Percentiles rank a stretch among this genome's conserved stretches.
Evolutionary conservation across 2,797 vertebrate genomes (phyloP).

Genomic region (Poecilia gillii): DNA sequence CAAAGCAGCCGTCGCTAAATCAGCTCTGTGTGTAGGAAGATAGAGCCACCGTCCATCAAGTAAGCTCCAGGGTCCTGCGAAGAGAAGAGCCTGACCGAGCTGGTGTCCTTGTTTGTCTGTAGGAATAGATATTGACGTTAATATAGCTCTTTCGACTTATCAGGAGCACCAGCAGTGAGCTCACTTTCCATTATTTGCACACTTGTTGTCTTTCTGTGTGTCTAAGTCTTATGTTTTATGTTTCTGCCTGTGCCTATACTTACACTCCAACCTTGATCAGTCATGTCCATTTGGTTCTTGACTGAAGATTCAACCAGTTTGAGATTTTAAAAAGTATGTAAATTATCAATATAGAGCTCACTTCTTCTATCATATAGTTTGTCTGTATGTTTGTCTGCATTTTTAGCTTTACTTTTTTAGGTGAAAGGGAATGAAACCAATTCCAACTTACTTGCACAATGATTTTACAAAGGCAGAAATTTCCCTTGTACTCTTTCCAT

Average conservation of each 20-base stretch:
- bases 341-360: neutral
- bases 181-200: constrained; percentile 44
- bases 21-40: constrained; percentile 47
- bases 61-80: constrained; percentile 7
- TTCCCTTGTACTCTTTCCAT: neutral
- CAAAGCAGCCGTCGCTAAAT: constrained; percentile 57
- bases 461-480: neutral
- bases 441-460: neutral
- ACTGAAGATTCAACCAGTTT: constrained; percentile 20
- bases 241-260: constrained; percentile 41
- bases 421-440: neutral
- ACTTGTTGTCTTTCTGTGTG: constrained; percentile 32
- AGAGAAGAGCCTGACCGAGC: constrained; percentile 31
- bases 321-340: neutral
- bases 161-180: constrained; percentile 53
- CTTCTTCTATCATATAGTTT: neutral
- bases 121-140: constrained; percentile 55
- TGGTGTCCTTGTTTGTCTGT: constrained; percentile 61
- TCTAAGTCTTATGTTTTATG: constrained; percentile 17
- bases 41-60: constrained; percentile 47
- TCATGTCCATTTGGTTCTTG: constrained; percentile 21
- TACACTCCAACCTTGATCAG: constrained; percentile 28
- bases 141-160: constrained; percentile 66
- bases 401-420: neutral
- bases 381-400: neutral